These are phyloP conservation scores for Subanguina moxae DNA, from an alignment of 1,140 invertebrate species.

Conservation along the genomic window DNA sequence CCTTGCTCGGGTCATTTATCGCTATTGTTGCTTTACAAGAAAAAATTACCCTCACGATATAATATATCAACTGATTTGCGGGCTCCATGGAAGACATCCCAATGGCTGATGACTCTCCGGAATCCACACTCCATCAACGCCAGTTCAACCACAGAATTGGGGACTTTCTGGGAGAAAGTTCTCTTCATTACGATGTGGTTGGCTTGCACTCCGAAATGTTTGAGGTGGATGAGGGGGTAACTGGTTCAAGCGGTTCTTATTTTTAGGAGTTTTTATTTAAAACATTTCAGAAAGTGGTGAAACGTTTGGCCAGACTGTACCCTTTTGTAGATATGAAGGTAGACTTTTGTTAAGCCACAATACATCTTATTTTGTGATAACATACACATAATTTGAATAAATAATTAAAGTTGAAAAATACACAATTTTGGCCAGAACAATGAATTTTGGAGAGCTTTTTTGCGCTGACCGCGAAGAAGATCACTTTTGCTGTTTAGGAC, in stretches of 20 bases:
- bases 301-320: background rate
- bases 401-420: too few relatives aligned
- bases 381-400: too few relatives aligned
- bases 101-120: constrained; percentile 37
- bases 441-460: background rate
- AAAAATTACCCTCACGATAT: too few relatives aligned
- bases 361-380: too few relatives aligned
- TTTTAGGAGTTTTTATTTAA: too few relatives aligned
- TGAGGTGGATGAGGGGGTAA: background rate
- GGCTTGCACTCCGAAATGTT: background rate
- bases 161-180: constrained; percentile 13
- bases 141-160: constrained; percentile 6
- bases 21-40: too few relatives aligned
- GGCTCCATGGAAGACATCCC: constrained; percentile 36
- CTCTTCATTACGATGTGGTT: background rate
- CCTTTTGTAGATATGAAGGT: constrained; percentile 3
- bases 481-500: too few relatives aligned
- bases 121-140: background rate
- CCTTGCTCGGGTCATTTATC: too few relatives aligned
- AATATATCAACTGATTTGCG: background rate
- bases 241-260: too few relatives aligned
- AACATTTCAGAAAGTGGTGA: too few relatives aligned
- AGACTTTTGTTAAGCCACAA: too few relatives aligned
- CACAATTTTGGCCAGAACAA: too few relatives aligned
- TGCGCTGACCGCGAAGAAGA: background rate